Evolutionary conservation across 2,888 invertebrate species (phyloP).

Genomic region (Parnassius apollo): DNA sequence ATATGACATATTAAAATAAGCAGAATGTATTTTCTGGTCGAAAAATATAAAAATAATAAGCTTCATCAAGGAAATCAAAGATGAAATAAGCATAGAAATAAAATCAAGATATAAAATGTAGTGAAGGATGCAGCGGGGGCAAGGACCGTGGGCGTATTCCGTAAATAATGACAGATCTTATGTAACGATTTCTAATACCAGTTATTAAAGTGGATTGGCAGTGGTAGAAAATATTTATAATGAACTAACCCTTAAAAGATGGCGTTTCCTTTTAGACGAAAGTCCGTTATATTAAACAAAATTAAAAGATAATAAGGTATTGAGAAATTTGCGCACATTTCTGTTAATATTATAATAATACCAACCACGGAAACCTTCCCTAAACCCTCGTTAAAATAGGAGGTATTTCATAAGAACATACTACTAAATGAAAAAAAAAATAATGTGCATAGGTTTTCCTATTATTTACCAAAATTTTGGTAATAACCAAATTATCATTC

Average conservation of each 20-base stretch:
- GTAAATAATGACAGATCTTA: constrained; percentile 43
- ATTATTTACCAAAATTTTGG: no score
- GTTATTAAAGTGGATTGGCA: constrained; percentile 34
- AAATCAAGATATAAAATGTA: constrained; percentile 31
- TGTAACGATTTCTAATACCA: constrained; percentile 39
- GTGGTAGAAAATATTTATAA: constrained; percentile 28
- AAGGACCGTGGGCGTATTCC: constrained; percentile 30
- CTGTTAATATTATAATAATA: no score
- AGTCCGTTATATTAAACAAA: not conserved
- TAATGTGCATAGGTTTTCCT: no score
- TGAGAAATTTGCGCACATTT: no score
- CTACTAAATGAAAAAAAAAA: no score
- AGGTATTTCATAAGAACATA: no score
- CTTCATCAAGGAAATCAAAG: constrained; percentile 54
- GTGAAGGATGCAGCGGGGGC: constrained; percentile 27
- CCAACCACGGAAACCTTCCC: no score
- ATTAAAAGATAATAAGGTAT: not conserved
- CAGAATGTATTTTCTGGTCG: constrained; percentile 55
- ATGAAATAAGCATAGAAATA: constrained; percentile 45
- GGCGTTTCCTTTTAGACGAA: not conserved
- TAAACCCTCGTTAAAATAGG: no score
- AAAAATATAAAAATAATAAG: constrained; percentile 50
- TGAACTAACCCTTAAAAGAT: constrained; percentile 3
- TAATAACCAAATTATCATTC: no score
- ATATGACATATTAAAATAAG: not conserved